Base-by-base conservation (phyloP, 2,113 vertebrate species). In the Spea bombifrons region DNA sequence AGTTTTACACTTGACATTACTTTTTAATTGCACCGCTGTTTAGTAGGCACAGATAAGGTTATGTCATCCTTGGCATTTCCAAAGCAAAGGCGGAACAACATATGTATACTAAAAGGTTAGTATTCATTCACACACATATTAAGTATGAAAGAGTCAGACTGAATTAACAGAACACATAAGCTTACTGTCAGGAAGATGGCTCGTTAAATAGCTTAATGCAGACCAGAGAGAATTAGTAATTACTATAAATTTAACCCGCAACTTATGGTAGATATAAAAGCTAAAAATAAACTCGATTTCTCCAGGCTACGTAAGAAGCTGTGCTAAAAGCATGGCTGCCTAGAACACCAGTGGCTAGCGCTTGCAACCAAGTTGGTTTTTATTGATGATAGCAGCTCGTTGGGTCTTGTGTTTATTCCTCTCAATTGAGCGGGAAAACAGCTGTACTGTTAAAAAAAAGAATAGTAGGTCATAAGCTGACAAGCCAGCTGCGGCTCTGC, bases 201-300 rank as follows among this genome's bases (percentile, higher is more conserved):
- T 73, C 50, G 16, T 79, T 61, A 57, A 73, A 66, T 17, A 72
- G 30, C 76, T 52, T 71, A 43, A 63, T 63, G 46, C 76, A 52
- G 4, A 71, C 76, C n/a, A 30, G 55, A 15, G 66, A 71, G 57
- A 52, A 45, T 78, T 52, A 71, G 57, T 52, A 71, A 78, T 78
- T 63, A 72, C 43, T 72, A 72, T 53, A 46, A 66, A 66, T 73
- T 46, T 73, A 66, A 73, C 70, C 63, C 66, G 61, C 49, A 66
- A 68, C 44, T 71, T 71, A 78, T 70, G 45, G 30, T 71, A 71
- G 4, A 9, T 66, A 66, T 73, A 73, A 73, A 67, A 57, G 70
- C 47, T 73, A 79, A 67, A 73, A 79, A 79, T 67, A 79, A 73
- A 57, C 9, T 71, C 2, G 8, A 73, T 79, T 72, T 55, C 69